phyloP scores from a whole-genome alignment of 2,113 vertebrate species.

The Nettapus auritus region DNA sequence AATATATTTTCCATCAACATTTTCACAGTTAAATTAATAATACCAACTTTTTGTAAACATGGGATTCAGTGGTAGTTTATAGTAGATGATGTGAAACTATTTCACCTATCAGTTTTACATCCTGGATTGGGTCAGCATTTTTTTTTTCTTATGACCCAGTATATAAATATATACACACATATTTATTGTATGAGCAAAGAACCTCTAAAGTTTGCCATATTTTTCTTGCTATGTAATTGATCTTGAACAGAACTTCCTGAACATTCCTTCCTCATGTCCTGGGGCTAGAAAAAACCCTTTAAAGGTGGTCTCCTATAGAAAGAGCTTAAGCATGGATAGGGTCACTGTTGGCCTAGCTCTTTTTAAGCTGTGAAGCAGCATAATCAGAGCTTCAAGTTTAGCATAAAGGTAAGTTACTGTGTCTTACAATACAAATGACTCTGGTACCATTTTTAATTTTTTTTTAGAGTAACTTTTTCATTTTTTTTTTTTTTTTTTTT shows the following conservation, averaged over 20 bases:
- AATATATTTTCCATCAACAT: constrained; percentile 50
- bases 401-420: background rate
- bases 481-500: too few species aligned
- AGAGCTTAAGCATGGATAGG: background rate
- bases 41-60: background rate
- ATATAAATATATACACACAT: background rate
- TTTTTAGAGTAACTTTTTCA: background rate
- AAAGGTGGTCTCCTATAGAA: background rate
- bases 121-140: background rate
- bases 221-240: background rate
- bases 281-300: background rate
- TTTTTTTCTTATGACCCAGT: background rate
- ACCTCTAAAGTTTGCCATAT: background rate
- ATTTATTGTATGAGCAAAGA: background rate
- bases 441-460: background rate
- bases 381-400: background rate
- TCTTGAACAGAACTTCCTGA: background rate
- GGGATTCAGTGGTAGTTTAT: background rate
- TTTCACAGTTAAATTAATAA: constrained; percentile 51
- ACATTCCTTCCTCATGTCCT: background rate
- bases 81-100: background rate
- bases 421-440: background rate
- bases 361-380: background rate
- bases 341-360: background rate
- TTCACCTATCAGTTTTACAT: background rate